Conservation (phyloP, 2,888 invertebrate genomes). For the Gastracanthus pulcherrimus region DNA sequence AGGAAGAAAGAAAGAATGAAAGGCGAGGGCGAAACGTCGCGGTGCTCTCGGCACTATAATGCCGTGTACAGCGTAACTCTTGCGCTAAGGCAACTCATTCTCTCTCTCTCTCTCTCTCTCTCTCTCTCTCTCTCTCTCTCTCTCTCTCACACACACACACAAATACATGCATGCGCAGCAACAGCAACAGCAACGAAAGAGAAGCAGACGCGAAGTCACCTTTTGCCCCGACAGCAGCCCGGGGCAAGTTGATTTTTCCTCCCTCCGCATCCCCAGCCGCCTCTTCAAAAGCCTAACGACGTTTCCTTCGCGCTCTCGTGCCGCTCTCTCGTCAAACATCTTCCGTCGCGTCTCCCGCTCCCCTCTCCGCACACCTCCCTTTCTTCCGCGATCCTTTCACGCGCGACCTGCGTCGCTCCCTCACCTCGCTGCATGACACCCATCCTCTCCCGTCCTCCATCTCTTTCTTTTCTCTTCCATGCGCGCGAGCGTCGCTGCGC, state of each 20-base stretch:
- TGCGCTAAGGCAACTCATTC: neutral
- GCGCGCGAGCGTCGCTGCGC: too few relatives aligned
- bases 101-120: neutral
- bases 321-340: constrained; percentile 31
- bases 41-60: neutral
- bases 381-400: neutral
- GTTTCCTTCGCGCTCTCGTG: constrained; percentile 15
- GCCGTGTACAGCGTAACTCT: neutral
- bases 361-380: neutral
- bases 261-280: too few relatives aligned
- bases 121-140: too few relatives aligned
- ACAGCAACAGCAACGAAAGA: too few relatives aligned
- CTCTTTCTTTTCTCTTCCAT: neutral
- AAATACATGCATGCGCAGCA: too few relatives aligned
- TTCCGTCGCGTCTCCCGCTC: neutral
- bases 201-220: too few relatives aligned
- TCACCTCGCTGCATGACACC: too few relatives aligned
- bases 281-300: constrained; percentile 38
- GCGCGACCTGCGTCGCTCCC: neutral
- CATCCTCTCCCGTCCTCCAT: neutral
- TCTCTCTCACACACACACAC: too few relatives aligned
- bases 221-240: neutral
- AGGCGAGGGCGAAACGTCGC: neutral
- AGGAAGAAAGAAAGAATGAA: neutral
- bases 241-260: constrained; percentile 34